These are phyloP conservation scores for Holothuria scabra DNA, from an alignment of 53 echinoderm and acorn worm genomes.

Conservation along the genomic window DNA sequence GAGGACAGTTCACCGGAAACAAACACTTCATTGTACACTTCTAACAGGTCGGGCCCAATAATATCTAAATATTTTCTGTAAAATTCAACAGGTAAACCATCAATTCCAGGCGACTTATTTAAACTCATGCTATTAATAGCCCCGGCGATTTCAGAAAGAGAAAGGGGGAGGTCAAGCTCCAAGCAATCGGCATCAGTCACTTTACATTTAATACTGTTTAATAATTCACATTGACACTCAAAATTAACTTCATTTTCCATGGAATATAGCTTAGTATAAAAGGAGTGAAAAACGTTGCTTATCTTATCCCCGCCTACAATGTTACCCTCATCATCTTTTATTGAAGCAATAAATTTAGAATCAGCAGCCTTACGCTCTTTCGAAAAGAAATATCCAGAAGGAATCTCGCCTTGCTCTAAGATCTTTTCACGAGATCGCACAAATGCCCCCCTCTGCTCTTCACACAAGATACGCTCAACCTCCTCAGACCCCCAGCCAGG, in stretches of 20 bases:
- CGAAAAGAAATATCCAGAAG: not conserved
- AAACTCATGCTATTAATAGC: not conserved
- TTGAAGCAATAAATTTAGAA: no score
- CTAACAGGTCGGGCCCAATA: no score
- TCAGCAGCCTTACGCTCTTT: not conserved
- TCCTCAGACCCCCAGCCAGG: not conserved
- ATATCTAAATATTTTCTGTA: no score
- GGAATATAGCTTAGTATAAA: not conserved
- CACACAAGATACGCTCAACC: not conserved
- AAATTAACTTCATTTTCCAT: not conserved
- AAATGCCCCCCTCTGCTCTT: not conserved
- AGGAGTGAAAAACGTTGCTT: not conserved
- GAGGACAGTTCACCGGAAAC: no score
- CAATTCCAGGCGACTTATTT: slow-evolving; percentile 8
- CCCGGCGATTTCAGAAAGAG: not conserved
- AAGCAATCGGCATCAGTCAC: no score
- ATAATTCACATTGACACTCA: not conserved
- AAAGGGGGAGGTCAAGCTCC: no score
- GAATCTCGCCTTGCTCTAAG: not conserved
- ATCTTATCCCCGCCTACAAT: not conserved
- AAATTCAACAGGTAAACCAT: no score
- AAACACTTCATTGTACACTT: no score
- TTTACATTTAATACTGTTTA: no score
- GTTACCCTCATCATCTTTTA: not conserved
- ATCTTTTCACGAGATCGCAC: not conserved